Conservation (phyloP, 1,140 invertebrate genomes). For the Leptopilina boulardi region DNA sequence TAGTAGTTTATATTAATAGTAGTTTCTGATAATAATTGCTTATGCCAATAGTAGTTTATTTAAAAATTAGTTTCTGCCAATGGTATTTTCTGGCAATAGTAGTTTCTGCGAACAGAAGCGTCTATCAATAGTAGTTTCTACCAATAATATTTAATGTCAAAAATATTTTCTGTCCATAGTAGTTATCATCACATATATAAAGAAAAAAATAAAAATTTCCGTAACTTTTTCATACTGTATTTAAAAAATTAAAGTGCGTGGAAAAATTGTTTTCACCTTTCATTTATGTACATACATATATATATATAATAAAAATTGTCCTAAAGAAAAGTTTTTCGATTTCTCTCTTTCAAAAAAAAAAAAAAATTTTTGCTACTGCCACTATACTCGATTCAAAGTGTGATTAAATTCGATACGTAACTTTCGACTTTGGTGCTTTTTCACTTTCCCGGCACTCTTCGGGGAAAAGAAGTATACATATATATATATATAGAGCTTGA, state of each 20-base stretch:
- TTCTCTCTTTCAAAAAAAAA: slow-evolving; percentile 1
- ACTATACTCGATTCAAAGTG: slow-evolving; percentile 14
- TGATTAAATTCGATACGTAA: slow-evolving; percentile 17
- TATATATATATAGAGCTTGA: not conserved
- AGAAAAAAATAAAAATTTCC: not conserved
- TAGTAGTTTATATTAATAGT: not conserved
- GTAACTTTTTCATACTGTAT: no score
- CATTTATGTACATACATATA: no score
- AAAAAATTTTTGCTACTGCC: not conserved
- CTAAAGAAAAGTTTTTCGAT: not conserved
- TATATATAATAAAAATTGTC: not conserved
- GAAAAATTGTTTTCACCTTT: not conserved
- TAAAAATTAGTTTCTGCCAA: no score
- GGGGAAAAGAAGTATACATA: no score
- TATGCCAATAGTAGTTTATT: no score
- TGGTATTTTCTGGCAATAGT: no score
- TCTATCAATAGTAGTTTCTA: no score
- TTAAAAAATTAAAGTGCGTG: not conserved
- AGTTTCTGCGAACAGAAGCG: no score
- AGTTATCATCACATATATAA: no score
- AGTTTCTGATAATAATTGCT: no score
- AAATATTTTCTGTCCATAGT: not conserved
- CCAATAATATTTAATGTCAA: no score
- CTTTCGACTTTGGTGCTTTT: slow-evolving; percentile 2
- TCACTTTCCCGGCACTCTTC: not conserved